Evolutionary conservation across 1,140 invertebrate genomes (phyloP), one percentile per base, ranked within the genome.

Genomic region (Hypsibius dujardini): DNA sequence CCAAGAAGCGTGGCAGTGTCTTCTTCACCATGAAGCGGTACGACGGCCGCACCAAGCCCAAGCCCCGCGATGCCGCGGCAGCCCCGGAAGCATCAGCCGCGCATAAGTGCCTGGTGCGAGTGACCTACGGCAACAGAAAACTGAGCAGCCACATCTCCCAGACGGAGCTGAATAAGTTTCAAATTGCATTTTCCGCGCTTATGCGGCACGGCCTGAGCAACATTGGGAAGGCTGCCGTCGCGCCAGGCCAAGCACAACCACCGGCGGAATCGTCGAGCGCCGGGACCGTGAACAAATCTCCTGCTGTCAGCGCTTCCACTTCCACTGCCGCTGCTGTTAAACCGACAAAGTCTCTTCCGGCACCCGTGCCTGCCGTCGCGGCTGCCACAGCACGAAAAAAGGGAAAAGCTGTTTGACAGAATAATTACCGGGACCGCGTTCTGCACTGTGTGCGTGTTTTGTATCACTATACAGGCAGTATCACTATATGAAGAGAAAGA

Each of bases 171-270:
- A 67, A 67, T 67, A 12, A 45, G 3, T 67, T 67, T 45, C 62
- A 67, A 42, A 67, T 67, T 12, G 62, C 62, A 7, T 67, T 67
- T 42, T 67, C 62, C 62, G 62, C 62, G 12, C 42, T 67, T 3
- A 67, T 67, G 62, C 62, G 62, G 42, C 45, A 12, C 3, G 62
- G 62, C 62, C 12, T 12, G 62, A 15, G 62, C 3, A 67, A 45
- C 45, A 12, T 67, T 7, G 50, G 50, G 7, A 56, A 56, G n/a
- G 50, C 50, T 56, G 7, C 50, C 50, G 50, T n/a, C 7, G 7
- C 7, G 50, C 7, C 50, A 56, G 50, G 28, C 28, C 28, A 28
- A 28, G 28, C 28, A 28, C 28, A 28, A 28, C 28, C 28, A 28
- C 28, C 28, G 28, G 28, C 28, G 28, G 28, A 28, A 28, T 28